Evolutionary conservation across 2,113 vertebrate species (phyloP).

Genomic region (Notarius quadriscutis): DNA sequence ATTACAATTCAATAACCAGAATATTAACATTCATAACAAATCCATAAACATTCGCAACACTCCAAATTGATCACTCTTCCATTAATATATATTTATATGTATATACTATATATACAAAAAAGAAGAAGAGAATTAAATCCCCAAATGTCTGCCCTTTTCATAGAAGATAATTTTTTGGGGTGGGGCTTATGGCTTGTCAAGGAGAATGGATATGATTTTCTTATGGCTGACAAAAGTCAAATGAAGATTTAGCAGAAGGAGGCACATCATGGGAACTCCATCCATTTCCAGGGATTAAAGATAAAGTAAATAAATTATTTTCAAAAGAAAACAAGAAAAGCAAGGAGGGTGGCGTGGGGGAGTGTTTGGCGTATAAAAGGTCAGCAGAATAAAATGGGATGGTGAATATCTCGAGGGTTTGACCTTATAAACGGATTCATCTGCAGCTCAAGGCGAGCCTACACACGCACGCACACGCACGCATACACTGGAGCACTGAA

Average conservation of each 20-base stretch:
- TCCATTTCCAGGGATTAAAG: constrained; percentile 71
- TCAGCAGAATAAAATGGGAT: constrained; percentile 62
- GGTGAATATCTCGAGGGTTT: constrained; percentile 64
- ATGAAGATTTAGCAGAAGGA: constrained; percentile 67
- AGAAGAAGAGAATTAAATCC: constrained; percentile 54
- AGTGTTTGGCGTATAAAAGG: constrained; percentile 52
- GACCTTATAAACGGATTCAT: constrained; percentile 27
- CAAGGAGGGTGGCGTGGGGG: no score
- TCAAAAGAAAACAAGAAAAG: constrained; percentile 38
- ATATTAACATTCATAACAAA: constrained; percentile 83
- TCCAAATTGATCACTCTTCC: constrained; percentile 78
- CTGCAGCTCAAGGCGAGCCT: constrained; percentile 66
- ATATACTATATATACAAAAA: constrained; percentile 17
- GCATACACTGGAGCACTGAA: constrained; percentile 65
- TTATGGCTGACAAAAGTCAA: constrained; percentile 61
- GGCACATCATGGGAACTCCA: constrained; percentile 72
- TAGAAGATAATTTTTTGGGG: constrained; percentile 64
- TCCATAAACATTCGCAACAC: constrained; percentile 77
- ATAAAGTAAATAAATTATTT: constrained; percentile 59
- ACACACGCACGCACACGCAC: constrained; percentile 50
- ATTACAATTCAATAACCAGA: constrained; percentile 74
- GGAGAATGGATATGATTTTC: constrained; percentile 67
- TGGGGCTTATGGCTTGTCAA: constrained; percentile 78
- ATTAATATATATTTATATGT: constrained; percentile 71
- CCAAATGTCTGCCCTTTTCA: constrained; percentile 76